A percentile compares a stretch with the other conserved stretches of the same genome.
Evolutionary conservation across 1,140 invertebrate species (phyloP).

Genomic region (Aphelenchoides fujianensis): DNA sequence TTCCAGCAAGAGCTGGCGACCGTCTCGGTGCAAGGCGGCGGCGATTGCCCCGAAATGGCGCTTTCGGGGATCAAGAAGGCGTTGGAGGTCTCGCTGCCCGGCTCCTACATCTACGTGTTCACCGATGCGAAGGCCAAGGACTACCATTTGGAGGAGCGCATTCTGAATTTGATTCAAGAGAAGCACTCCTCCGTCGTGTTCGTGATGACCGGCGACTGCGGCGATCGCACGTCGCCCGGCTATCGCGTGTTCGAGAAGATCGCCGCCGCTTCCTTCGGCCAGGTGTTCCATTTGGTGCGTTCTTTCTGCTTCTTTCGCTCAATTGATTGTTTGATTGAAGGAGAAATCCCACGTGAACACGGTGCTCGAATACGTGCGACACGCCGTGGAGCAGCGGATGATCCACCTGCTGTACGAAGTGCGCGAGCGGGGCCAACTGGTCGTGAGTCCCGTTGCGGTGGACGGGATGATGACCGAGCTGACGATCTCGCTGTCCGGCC

Average conservation of each 20-base stretch:
- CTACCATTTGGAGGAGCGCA: constrained; percentile 68
- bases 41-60: constrained; percentile 74
- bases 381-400: constrained; percentile 48
- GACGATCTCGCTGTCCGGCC: constrained; percentile 56
- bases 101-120: constrained; percentile 75
- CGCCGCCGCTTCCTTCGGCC: constrained; percentile 30
- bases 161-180: constrained; percentile 71
- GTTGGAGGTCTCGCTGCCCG: constrained; percentile 69
- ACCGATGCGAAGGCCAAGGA: constrained; percentile 74
- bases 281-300: constrained; percentile 70
- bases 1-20: constrained; percentile 68
- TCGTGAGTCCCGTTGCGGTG: constrained; percentile 47
- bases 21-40: constrained; percentile 71
- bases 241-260: too few relatives aligned
- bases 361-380: constrained; percentile 63
- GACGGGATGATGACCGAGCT: constrained; percentile 54
- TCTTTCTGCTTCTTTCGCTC: constrained; percentile 72
- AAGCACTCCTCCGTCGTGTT: constrained; percentile 71
- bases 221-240: too few relatives aligned
- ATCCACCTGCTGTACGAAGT: constrained; percentile 57
- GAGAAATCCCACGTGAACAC: constrained; percentile 73
- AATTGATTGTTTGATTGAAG: constrained; percentile 73
- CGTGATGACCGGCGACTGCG: constrained; percentile 74
- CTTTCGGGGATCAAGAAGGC: constrained; percentile 68
- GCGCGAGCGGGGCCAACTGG: constrained; percentile 49